Conservation (phyloP, 2,888 invertebrate species). For the Orchesellides sinensis region DNA sequence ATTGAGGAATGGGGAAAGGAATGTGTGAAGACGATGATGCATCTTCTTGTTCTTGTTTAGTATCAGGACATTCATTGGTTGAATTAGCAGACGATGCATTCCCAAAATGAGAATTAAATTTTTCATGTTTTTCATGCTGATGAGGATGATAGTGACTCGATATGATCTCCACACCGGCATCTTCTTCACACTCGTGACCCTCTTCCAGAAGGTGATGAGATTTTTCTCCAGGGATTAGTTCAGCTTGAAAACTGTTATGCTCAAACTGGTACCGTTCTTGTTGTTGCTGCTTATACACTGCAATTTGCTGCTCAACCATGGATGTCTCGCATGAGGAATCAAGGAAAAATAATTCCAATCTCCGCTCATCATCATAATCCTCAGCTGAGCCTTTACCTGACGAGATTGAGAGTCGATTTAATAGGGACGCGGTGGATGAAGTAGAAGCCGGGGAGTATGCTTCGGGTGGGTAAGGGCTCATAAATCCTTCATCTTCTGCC, state of each 20-base stretch:
- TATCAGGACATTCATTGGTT: not conserved
- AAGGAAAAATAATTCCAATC: slow-evolving; percentile 48
- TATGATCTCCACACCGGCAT: not conserved
- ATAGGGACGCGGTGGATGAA: not conserved
- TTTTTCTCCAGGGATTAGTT: slow-evolving; percentile 15
- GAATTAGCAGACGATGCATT: not conserved
- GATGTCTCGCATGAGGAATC: slow-evolving; percentile 31
- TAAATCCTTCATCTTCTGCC: slow-evolving; percentile 67
- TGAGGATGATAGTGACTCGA: slow-evolving; percentile 1
- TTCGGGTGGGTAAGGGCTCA: slow-evolving; percentile 65
- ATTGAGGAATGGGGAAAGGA: slow-evolving; percentile 20
- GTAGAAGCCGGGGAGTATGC: slow-evolving; percentile 56
- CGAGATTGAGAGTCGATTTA: slow-evolving; percentile 22
- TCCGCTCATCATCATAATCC: slow-evolving; percentile 55
- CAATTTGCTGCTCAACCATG: slow-evolving; percentile 23
- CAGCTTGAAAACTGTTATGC: not conserved
- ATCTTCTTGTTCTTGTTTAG: not conserved
- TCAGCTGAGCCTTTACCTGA: slow-evolving; percentile 48
- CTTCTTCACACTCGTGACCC: not conserved
- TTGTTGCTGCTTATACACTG: slow-evolving; percentile 3
- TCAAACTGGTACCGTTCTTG: not conserved
- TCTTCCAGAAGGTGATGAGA: slow-evolving; percentile 7
- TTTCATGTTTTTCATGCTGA: not conserved
- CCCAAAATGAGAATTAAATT: not conserved
- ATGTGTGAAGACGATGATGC: slow-evolving; percentile 10